These are phyloP conservation scores for Cheilosia vulpina DNA, from an alignment of 2,888 invertebrate genomes.

Conservation along the genomic window DNA sequence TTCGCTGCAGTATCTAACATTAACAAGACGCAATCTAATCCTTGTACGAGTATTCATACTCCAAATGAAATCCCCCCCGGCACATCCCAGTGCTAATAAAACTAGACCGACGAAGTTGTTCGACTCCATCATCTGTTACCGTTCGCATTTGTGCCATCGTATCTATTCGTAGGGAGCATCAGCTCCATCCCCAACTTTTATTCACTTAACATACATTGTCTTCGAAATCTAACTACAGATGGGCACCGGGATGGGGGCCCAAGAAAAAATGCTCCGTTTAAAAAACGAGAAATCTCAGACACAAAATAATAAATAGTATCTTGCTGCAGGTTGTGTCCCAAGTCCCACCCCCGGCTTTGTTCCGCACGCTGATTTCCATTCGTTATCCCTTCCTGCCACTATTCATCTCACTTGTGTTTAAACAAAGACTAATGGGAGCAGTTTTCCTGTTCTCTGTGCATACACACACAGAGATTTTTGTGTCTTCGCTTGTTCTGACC, in stretches of 20 bases:
- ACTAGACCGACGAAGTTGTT: conserved; percentile 30
- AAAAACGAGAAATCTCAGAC: conserved; percentile 48
- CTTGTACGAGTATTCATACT: background rate
- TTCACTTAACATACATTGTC: conserved; percentile 53
- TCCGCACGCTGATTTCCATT: conserved; percentile 39
- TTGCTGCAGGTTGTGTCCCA: conserved; percentile 36
- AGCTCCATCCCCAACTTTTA: conserved; percentile 18
- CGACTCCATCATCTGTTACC: conserved; percentile 7
- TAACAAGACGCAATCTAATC: background rate
- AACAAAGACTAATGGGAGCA: conserved; percentile 67
- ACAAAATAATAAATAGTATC: conserved; percentile 61
- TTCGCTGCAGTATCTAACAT: background rate
- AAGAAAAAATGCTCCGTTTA: background rate
- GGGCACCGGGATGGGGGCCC: background rate
- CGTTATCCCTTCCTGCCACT: conserved; percentile 45
- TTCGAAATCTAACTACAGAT: conserved; percentile 50
- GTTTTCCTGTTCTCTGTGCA: conserved; percentile 40
- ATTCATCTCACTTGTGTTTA: conserved; percentile 55
- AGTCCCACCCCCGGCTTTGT: conserved; percentile 2
- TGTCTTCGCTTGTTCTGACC: conserved; percentile 45
- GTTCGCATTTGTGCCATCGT: background rate
- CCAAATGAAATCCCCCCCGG: conserved; percentile 9
- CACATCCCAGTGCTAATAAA: conserved; percentile 8
- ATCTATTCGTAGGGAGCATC: background rate
- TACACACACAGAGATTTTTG: no score